A percentile compares a stretch with the other conserved stretches of the same genome.
Conservation (phyloP, 2,888 invertebrate species). For the Ephialtes manifestator region DNA sequence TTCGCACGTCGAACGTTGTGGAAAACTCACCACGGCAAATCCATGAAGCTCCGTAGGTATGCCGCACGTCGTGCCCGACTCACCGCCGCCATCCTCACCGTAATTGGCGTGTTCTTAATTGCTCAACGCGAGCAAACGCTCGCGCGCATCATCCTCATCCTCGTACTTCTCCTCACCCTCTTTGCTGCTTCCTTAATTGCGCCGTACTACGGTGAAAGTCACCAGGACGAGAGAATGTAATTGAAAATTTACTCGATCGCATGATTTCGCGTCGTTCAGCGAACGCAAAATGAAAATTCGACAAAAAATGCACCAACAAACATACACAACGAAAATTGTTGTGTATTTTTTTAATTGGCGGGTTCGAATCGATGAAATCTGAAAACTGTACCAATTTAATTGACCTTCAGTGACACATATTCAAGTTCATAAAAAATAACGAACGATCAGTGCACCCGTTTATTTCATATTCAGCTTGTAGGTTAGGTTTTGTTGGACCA, state of each 20-base stretch:
- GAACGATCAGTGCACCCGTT: too few relatives aligned
- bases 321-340: too few relatives aligned
- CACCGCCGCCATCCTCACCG: slow-evolving; percentile 38
- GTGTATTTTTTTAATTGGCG: not conserved
- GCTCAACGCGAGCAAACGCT: slow-evolving; percentile 26
- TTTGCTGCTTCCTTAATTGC: slow-evolving; percentile 46
- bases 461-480: too few relatives aligned
- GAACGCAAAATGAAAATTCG: not conserved
- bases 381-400: too few relatives aligned
- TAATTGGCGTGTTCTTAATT: slow-evolving; percentile 63
- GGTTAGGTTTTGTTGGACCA: too few relatives aligned
- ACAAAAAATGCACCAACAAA: too few relatives aligned
- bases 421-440: too few relatives aligned
- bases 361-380: too few relatives aligned
- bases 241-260: slow-evolving; percentile 15
- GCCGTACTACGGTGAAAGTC: slow-evolving; percentile 42
- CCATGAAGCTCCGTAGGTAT: not conserved
- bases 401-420: too few relatives aligned
- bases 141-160: slow-evolving; percentile 51
- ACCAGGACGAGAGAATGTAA: slow-evolving; percentile 9
- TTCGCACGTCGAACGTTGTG: slow-evolving; percentile 31
- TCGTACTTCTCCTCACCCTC: slow-evolving; percentile 5
- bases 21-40: slow-evolving; percentile 25
- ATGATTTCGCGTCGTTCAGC: not conserved
- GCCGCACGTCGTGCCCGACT: slow-evolving; percentile 16